Conservation (phyloP, 2,888 invertebrate species). For the Magallana nippona region DNA sequence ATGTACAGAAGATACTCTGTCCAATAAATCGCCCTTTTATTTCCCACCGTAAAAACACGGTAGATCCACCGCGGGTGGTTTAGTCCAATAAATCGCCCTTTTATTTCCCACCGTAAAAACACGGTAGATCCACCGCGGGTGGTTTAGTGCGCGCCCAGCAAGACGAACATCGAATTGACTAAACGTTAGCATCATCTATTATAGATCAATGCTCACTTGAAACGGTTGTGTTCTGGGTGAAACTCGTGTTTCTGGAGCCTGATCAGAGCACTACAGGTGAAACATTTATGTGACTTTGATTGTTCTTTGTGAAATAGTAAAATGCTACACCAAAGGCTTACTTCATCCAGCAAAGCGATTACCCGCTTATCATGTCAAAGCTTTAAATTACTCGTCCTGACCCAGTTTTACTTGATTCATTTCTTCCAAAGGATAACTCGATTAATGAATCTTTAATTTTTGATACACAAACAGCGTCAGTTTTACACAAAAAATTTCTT, state of each 20-base stretch:
- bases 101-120: neutral
- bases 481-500: no score
- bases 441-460: no score
- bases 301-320: neutral
- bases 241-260: neutral
- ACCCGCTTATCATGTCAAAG: neutral
- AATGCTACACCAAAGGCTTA: neutral
- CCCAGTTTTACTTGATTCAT: no score
- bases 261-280: conserved; percentile 12
- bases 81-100: neutral
- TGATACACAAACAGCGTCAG: no score
- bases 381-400: no score
- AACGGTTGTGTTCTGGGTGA: conserved; percentile 13
- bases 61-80: no score
- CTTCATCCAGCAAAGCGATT: neutral
- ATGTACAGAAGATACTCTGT: neutral
- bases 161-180: neutral
- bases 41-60: neutral
- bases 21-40: conserved; percentile 7
- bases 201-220: conserved; percentile 23
- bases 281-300: conserved; percentile 22
- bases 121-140: neutral
- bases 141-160: neutral
- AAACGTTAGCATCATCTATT: conserved; percentile 15
- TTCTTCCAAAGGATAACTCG: no score